phyloP scores from a whole-genome alignment of 2,888 invertebrate species.

The Drosophila colorata region DNA sequence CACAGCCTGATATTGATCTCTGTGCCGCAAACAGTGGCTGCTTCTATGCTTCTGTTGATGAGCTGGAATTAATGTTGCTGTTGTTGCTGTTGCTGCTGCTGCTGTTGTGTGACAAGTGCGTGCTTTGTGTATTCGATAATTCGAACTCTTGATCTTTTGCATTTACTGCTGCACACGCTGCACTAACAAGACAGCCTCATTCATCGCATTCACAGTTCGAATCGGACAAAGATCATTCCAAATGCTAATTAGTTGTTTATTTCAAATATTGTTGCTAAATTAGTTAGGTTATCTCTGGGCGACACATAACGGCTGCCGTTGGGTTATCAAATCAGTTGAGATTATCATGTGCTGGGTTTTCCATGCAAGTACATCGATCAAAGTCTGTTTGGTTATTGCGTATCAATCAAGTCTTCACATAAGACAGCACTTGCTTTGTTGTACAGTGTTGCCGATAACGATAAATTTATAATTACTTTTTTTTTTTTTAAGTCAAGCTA shows the following conservation, averaged over 20 bases:
- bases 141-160: conserved; percentile 31
- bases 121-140: conserved; percentile 34
- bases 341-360: too few relatives aligned
- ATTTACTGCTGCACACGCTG: background rate
- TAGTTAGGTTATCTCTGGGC: conserved; percentile 7
- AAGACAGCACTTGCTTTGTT: too few relatives aligned
- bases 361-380: too few relatives aligned
- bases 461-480: too few relatives aligned
- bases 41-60: conserved; percentile 8
- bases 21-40: conserved; percentile 3
- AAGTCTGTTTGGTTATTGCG: too few relatives aligned
- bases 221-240: conserved; percentile 16
- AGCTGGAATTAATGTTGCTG: background rate
- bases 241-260: conserved; percentile 29
- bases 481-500: too few relatives aligned
- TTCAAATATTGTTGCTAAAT: conserved; percentile 3
- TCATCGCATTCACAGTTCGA: conserved; percentile 16
- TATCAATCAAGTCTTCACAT: too few relatives aligned
- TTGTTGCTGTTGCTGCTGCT: background rate
- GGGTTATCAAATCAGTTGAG: conserved; percentile 13
- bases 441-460: too few relatives aligned
- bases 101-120: conserved; percentile 34
- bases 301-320: background rate
- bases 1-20: conserved; percentile 39
- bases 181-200: conserved; percentile 26